Evolutionary conservation across 2,797 vertebrate genomes (phyloP), one percentile per base, ranked within the genome.

Genomic region (Molossus alvarezi): DNA sequence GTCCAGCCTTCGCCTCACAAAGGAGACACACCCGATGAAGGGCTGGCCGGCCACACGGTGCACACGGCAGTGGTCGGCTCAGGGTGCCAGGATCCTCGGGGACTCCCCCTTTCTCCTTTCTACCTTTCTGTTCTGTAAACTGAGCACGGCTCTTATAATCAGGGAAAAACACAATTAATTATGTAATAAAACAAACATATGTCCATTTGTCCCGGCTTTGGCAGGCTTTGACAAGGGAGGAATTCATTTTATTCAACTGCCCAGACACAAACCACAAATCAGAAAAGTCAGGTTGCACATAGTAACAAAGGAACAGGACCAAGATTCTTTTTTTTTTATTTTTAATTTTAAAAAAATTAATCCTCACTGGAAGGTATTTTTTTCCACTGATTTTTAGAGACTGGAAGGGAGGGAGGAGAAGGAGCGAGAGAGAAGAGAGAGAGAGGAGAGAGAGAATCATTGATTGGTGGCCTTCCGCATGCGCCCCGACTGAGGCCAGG

Each of bases 251-350:
- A 21, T 12, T 81, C 37, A n/a, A 9, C 11, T 1, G 21, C 53
- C 77, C 53, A 29, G 90, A 85, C 15, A 17, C 27, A n/a, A 60
- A 76, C 4, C 6, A 17, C 27, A n/a, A 60, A 76, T 3, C 6
- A 37, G 21, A 58, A 81, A 53, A 48, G 41, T 5, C 55, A 7
- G 48, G 55, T 6, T 51, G 60, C 15, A 8, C 27, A 6, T 0
- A 27, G 82, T 6, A n/a, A n/a, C n/a, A 27, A 18, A 53, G 37
- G 73, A 53, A 58, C 55, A 0, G 0, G 25, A 11, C 5, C 3
- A 2, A 48, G 77, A 13, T 27, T 37, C 89, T 9, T 53, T 45
- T 45, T 45, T 45, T 45, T 45, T 45, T 45, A 3, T 45, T 45
- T 45, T 45, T 45, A 45, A 45, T 45, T 45, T 45, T 45, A 3